These are phyloP conservation scores for Yponomeuta cagnagella DNA, from an alignment of 2,888 invertebrate species.

Conservation along the genomic window DNA sequence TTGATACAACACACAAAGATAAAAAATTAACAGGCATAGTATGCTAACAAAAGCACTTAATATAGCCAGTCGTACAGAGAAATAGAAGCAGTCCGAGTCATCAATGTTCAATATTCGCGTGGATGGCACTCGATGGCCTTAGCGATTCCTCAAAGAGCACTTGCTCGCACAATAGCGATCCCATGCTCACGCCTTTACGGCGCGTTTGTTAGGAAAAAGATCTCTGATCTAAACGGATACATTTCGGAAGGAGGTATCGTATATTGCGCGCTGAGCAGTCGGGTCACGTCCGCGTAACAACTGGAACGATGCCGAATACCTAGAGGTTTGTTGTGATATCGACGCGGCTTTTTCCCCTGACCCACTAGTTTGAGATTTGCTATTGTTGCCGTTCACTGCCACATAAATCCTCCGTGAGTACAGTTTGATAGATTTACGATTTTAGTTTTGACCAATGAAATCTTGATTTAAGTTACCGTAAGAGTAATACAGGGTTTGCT, in stretches of 20 bases:
- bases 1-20: too few relatives aligned
- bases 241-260: slow-evolving; percentile 59
- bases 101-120: background rate
- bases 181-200: slow-evolving; percentile 62
- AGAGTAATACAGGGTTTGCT: background rate
- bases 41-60: too few relatives aligned
- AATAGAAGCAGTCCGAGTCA: background rate
- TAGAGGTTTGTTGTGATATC: slow-evolving; percentile 72
- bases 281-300: slow-evolving; percentile 65
- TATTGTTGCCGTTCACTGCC: slow-evolving; percentile 32
- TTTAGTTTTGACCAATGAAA: background rate
- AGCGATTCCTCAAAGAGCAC: slow-evolving; percentile 3
- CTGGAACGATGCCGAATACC: slow-evolving; percentile 59
- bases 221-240: slow-evolving; percentile 66
- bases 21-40: too few relatives aligned
- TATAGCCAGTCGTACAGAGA: background rate
- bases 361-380: slow-evolving; percentile 54
- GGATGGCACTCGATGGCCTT: slow-evolving; percentile 1
- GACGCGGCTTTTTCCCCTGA: slow-evolving; percentile 64
- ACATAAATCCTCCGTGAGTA: slow-evolving; percentile 2
- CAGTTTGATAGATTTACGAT: slow-evolving; percentile 10
- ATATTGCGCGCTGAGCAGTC: slow-evolving; percentile 54
- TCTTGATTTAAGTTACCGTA: background rate
- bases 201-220: slow-evolving; percentile 60
- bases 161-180: slow-evolving; percentile 25